Percentiles rank a stretch among this genome's conserved stretches.
phyloP scores from a whole-genome alignment of 2,797 vertebrate genomes.

The Ibycter americanus region DNA sequence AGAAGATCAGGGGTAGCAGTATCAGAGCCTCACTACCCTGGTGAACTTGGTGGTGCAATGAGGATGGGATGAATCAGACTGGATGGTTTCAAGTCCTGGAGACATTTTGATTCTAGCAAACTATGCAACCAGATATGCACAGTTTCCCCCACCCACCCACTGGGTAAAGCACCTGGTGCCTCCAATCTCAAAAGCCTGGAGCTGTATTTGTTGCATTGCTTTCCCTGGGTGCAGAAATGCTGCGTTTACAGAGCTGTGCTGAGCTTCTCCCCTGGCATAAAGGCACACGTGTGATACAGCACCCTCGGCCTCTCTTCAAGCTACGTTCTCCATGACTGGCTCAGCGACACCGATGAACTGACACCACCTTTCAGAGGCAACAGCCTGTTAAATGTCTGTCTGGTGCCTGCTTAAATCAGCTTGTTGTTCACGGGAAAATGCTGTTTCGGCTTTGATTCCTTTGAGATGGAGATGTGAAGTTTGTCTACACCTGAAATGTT shows the following conservation, averaged over 20 bases:
- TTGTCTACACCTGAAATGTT: neutral
- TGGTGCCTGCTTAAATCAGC: neutral
- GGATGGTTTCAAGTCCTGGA: neutral
- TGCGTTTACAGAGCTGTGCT: fast-evolving
- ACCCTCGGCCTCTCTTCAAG: fast-evolving
- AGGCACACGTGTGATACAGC: neutral
- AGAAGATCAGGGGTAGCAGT: neutral
- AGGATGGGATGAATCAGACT: neutral
- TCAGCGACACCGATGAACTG: neutral
- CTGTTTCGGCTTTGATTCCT: neutral
- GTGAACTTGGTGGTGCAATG: neutral
- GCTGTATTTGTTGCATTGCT: neutral
- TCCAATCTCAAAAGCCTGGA: neutral
- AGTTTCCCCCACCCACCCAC: fast-evolving
- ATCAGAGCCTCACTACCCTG: neutral
- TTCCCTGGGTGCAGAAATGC: neutral
- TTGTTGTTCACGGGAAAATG: neutral
- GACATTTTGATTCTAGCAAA: neutral
- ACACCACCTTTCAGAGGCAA: neutral
- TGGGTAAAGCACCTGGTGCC: neutral
- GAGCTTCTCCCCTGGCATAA: fast-evolving
- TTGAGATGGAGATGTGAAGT: neutral
- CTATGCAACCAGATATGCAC: neutral
- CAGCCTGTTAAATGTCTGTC: neutral
- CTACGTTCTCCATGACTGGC: fast-evolving